A percentile compares a stretch with the other conserved stretches of the same genome.
Evolutionary conservation across 2,888 invertebrate genomes (phyloP).

Genomic region (Caenorhabditis becei): DNA sequence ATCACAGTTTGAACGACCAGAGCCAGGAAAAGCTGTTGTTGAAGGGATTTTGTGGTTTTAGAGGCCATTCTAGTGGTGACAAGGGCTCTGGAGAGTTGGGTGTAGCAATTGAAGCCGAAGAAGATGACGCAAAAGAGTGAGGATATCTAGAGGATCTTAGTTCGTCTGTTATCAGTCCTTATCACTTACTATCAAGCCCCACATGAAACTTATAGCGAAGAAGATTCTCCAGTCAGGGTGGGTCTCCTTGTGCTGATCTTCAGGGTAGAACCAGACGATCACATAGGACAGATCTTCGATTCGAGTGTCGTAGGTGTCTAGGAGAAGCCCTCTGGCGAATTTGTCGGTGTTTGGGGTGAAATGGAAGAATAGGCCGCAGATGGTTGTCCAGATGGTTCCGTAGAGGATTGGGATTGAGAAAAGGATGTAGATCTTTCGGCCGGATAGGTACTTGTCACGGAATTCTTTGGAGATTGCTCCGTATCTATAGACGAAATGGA

Average conservation of each 20-base stretch:
- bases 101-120: constrained; percentile 21
- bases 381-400: neutral
- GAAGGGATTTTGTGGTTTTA: constrained; percentile 3
- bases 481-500: constrained; percentile 41
- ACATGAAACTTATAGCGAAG: neutral
- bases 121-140: constrained; percentile 15
- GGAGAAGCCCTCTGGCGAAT: neutral
- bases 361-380: neutral
- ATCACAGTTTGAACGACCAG: constrained; percentile 11
- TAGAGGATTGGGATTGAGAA: constrained; percentile 17
- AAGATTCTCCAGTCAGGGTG: neutral
- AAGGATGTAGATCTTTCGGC: neutral
- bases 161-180: neutral
- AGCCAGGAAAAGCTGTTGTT: constrained; percentile 17
- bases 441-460: constrained; percentile 3
- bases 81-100: neutral
- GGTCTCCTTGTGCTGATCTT: neutral
- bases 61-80: neutral
- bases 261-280: neutral
- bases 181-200: neutral
- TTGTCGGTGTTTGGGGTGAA: neutral
- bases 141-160: no score
- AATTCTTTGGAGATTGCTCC: constrained; percentile 5
- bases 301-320: neutral
- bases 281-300: constrained; percentile 19